Conservation (phyloP, 2,797 vertebrate genomes). For the Octomys mimax region DNA sequence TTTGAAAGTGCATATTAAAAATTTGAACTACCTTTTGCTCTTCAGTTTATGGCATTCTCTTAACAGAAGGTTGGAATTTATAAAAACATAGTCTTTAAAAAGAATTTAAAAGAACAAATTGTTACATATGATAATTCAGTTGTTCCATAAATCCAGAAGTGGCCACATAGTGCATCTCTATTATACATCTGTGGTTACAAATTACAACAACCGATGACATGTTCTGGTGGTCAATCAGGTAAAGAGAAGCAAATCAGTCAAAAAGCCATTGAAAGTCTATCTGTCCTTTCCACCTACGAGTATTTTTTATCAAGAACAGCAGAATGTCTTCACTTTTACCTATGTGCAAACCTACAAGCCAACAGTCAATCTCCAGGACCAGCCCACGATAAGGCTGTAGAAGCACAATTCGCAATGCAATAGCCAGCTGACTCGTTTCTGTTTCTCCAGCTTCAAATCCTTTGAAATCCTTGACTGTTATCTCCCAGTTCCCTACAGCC, state of each 20-base stretch:
- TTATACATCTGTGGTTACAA: not conserved
- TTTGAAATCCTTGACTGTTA: conserved; percentile 28
- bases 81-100: conserved; percentile 22
- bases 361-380: not conserved
- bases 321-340: not conserved
- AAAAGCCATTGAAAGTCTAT: conserved; percentile 41
- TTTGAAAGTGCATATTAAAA: conserved; percentile 48
- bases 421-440: not conserved
- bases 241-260: not conserved
- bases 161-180: not conserved
- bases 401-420: not conserved
- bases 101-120: conserved; percentile 28
- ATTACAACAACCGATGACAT: not conserved
- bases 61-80: not conserved
- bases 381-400: not conserved
- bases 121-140: not conserved
- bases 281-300: not conserved
- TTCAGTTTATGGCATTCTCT: not conserved
- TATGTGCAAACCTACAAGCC: not conserved
- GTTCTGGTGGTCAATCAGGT: not conserved
- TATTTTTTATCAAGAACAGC: conserved; percentile 21
- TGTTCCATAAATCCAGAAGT: not conserved
- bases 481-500: conserved; percentile 12
- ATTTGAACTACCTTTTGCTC: conserved; percentile 37
- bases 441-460: not conserved